A percentile compares a stretch with the other conserved stretches of the same genome.
Conservation (phyloP, 1,140 invertebrate genomes). For the Uloborus diversus region DNA sequence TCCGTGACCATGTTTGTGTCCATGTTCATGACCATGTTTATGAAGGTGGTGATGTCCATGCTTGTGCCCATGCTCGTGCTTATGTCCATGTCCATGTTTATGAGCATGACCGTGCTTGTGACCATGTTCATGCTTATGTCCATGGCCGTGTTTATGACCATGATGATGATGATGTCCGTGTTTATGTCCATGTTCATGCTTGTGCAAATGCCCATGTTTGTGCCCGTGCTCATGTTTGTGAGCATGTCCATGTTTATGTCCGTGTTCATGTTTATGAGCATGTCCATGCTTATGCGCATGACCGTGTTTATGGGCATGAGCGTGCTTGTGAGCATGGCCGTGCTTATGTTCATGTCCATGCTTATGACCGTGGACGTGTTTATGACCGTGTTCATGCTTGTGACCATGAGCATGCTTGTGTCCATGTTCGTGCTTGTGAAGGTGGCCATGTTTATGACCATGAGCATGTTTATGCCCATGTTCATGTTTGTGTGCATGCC, state of each 20-base stretch:
- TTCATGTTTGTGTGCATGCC: constrained; percentile 37
- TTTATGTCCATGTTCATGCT: constrained; percentile 24
- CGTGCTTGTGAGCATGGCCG: constrained; percentile 33
- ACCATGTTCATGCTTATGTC: constrained; percentile 38
- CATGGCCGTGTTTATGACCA: constrained; percentile 27
- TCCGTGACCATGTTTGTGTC: constrained; percentile 18
- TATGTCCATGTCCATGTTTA: constrained; percentile 42
- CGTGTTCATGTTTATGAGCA: constrained; percentile 24
- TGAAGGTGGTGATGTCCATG: constrained; percentile 35
- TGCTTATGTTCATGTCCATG: constrained; percentile 36
- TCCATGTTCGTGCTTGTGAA: constrained; percentile 25
- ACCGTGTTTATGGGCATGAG: constrained; percentile 16
- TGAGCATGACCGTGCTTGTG: constrained; percentile 40
- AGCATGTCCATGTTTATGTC: constrained; percentile 28
- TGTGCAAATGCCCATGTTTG: constrained; percentile 40
- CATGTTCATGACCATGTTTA: constrained; percentile 32
- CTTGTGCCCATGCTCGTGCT: constrained; percentile 35
- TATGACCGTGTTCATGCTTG: constrained; percentile 26
- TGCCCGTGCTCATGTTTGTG: constrained; percentile 29
- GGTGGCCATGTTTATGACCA: constrained; percentile 27
- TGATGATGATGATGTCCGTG: constrained; percentile 43
- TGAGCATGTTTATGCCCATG: constrained; percentile 33
- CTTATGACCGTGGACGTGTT: constrained; percentile 19
- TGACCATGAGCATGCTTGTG: constrained; percentile 34
- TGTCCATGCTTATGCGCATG: constrained; percentile 45